These are phyloP conservation scores for Zaprionus inermis DNA, from an alignment of 1,140 invertebrate genomes.

Conservation along the genomic window DNA sequence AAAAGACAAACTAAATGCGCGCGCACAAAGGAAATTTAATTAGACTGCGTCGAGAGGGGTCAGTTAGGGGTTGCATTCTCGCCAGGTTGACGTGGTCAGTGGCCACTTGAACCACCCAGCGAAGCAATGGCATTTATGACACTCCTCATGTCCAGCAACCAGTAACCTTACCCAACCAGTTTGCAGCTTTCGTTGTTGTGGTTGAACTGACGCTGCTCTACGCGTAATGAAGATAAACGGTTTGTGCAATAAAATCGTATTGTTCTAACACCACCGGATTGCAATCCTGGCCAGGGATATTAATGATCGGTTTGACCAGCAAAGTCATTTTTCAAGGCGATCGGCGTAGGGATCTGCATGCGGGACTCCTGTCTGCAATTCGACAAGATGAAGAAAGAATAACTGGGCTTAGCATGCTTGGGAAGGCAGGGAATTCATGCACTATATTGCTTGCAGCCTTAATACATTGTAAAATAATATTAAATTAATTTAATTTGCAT, in stretches of 20 bases:
- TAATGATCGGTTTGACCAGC: constrained; percentile 7
- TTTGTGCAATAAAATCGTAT: constrained; percentile 74
- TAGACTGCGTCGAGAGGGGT: constrained; percentile 56
- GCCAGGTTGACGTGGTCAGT: constrained; percentile 51
- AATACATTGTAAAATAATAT: no score
- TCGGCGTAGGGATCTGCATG: neutral
- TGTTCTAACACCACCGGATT: constrained; percentile 57
- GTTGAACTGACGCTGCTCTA: constrained; percentile 61
- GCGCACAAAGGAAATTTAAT: constrained; percentile 74
- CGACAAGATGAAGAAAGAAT: neutral
- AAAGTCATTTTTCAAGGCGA: constrained; percentile 6
- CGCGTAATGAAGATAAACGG: constrained; percentile 80
- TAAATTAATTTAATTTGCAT: no score
- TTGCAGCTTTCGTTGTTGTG: constrained; percentile 47
- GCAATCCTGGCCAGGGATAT: constrained; percentile 21
- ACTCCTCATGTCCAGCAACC: neutral
- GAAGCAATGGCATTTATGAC: constrained; percentile 44
- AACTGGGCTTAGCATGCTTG: neutral
- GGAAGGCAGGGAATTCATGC: no score
- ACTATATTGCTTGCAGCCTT: no score
- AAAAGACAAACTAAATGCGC: constrained; percentile 76
- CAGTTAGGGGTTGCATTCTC: constrained; percentile 58
- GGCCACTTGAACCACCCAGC: constrained; percentile 62
- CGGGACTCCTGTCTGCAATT: neutral
- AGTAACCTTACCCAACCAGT: constrained; percentile 44